Evolutionary conservation across 2,113 vertebrate genomes (phyloP).

Genomic region (Mormyrus iriodes): DNA sequence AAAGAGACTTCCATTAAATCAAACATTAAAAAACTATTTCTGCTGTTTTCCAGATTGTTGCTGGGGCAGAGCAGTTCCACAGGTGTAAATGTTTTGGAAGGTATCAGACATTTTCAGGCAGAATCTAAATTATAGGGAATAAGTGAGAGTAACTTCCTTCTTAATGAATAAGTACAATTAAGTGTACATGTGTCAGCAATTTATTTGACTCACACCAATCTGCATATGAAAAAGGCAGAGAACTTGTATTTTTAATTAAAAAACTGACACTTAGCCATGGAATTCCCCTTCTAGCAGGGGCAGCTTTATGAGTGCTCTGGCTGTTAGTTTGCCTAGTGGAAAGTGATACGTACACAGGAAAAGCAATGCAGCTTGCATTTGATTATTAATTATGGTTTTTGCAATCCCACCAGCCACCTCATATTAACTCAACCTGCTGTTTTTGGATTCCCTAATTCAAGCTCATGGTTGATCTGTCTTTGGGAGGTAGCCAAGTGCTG

Average conservation of each 20-base stretch:
- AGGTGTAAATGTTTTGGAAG: neutral
- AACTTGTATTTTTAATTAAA: slow-evolving; percentile 1
- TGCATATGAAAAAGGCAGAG: slow-evolving; percentile 1
- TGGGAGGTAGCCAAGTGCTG: neutral
- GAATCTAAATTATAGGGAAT: slow-evolving; percentile 9
- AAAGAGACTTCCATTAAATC: neutral
- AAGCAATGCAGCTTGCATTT: slow-evolving; percentile 20
- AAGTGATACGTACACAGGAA: slow-evolving; percentile 22
- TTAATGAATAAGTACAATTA: slow-evolving; percentile 12
- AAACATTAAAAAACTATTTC: neutral
- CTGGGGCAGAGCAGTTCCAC: neutral
- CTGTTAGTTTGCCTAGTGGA: neutral
- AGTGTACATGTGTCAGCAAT: neutral
- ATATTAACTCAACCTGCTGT: slow-evolving; percentile 17
- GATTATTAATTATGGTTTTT: slow-evolving; percentile 25
- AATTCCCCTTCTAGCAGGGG: slow-evolving; percentile 24
- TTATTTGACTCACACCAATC: slow-evolving; percentile 1
- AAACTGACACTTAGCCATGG: neutral
- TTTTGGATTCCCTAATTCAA: slow-evolving; percentile 3
- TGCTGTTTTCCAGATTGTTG: neutral
- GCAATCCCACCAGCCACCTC: neutral
- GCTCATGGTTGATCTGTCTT: neutral
- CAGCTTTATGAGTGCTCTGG: neutral
- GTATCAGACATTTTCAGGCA: neutral
- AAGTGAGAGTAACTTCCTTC: neutral